A percentile compares a stretch with the other conserved stretches of the same genome.
These are phyloP conservation scores for Boulengeromyrus knoepffleri DNA, from an alignment of 2,113 vertebrate species.

Conservation along the genomic window DNA sequence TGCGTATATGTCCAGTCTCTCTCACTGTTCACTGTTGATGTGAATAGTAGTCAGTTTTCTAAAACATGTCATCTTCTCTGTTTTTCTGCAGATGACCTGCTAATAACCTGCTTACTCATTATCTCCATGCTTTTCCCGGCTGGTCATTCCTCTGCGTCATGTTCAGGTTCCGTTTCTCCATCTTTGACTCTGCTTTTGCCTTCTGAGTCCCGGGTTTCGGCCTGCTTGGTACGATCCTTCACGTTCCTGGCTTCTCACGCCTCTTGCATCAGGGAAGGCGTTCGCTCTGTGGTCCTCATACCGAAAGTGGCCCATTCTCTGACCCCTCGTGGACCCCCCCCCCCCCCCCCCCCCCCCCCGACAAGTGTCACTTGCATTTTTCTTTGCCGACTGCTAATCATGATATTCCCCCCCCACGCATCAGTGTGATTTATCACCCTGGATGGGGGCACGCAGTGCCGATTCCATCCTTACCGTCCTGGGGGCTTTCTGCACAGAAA, in stretches of 20 bases:
- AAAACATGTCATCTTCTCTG: not conserved
- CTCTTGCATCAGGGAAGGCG: not conserved
- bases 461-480: not conserved
- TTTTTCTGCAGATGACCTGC: not conserved
- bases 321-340: too few species aligned
- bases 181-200: constrained; percentile 36
- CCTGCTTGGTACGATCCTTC: not conserved
- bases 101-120: not conserved
- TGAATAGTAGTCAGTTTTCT: not conserved
- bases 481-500: not conserved
- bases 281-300: too few species aligned
- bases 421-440: not conserved
- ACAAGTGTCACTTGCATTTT: not conserved
- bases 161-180: constrained; percentile 43
- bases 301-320: too few species aligned
- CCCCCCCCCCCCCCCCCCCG: too few species aligned
- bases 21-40: not conserved
- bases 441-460: not conserved
- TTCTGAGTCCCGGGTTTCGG: not conserved
- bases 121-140: not conserved
- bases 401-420: not conserved
- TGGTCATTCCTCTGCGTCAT: constrained; percentile 25
- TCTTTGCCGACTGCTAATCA: not conserved
- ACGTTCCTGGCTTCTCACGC: not conserved
- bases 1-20: not conserved